These are phyloP conservation scores for Harmothoe impar DNA, from an alignment of 2,888 invertebrate genomes.

Conservation along the genomic window DNA sequence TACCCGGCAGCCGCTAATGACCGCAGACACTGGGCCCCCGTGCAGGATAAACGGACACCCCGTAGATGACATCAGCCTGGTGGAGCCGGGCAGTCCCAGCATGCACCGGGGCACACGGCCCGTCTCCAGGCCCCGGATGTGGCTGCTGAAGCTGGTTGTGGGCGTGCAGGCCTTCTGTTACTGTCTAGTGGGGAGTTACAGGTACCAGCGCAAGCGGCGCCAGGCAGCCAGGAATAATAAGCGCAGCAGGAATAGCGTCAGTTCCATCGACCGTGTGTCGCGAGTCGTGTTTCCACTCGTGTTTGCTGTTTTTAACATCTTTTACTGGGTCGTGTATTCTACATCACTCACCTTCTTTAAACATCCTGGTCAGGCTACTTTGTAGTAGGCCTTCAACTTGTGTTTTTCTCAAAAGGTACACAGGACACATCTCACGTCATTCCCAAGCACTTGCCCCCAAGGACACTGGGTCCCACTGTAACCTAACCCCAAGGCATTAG, in stretches of 20 bases:
- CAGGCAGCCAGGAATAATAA: conserved; percentile 4
- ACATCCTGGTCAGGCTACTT: no score
- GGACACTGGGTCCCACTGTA: no score
- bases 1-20: not conserved
- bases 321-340: conserved; percentile 88
- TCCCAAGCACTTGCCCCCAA: no score
- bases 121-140: not conserved
- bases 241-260: conserved; percentile 88
- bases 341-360: not conserved
- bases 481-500: no score
- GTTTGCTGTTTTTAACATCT: conserved; percentile 91
- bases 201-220: conserved; percentile 52
- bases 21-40: not conserved
- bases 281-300: conserved; percentile 91
- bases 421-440: no score
- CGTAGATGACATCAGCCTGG: not conserved
- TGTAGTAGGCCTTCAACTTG: no score
- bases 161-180: conserved; percentile 48
- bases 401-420: no score
- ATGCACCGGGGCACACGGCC: no score
- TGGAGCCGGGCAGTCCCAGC: not conserved
- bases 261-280: conserved; percentile 91
- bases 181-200: conserved; percentile 63
- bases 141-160: not conserved
- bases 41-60: not conserved